Conservation (phyloP, 2,113 vertebrate genomes). For the Philantomba maxwellii region DNA sequence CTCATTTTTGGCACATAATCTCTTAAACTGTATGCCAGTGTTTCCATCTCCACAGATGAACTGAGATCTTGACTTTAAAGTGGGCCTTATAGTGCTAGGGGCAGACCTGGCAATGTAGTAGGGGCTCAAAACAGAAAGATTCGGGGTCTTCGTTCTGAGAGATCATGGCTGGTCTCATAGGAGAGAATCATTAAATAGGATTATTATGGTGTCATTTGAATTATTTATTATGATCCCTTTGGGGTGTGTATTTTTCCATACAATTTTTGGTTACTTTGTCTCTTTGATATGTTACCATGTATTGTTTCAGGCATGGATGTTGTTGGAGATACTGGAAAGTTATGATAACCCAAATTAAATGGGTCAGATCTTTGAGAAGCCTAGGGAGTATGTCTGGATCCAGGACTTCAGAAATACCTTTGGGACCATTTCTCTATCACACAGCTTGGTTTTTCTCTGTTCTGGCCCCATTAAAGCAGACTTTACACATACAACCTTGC, state of each 20-base stretch:
- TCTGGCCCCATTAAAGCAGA: neutral
- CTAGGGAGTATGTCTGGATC: neutral
- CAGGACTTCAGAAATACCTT: neutral
- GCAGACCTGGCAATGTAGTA: neutral
- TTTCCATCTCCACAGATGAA: neutral
- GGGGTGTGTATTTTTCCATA: neutral
- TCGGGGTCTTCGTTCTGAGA: neutral
- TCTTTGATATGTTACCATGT: neutral
- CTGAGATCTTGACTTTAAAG: neutral
- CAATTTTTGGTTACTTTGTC: neutral
- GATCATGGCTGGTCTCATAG: neutral
- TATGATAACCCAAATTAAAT: neutral
- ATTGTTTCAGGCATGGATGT: neutral
- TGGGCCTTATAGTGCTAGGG: neutral
- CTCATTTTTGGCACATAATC: neutral
- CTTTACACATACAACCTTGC: neutral
- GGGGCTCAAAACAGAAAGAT: neutral
- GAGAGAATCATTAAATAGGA: neutral
- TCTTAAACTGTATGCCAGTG: neutral
- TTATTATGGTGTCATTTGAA: neutral
- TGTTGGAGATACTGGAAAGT: neutral
- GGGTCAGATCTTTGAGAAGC: neutral
- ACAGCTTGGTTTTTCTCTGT: neutral
- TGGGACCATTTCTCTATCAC: neutral
- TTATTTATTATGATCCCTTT: neutral